Evolutionary conservation across 2,797 vertebrate species (phyloP).

Genomic region (Eospalax fontanierii): DNA sequence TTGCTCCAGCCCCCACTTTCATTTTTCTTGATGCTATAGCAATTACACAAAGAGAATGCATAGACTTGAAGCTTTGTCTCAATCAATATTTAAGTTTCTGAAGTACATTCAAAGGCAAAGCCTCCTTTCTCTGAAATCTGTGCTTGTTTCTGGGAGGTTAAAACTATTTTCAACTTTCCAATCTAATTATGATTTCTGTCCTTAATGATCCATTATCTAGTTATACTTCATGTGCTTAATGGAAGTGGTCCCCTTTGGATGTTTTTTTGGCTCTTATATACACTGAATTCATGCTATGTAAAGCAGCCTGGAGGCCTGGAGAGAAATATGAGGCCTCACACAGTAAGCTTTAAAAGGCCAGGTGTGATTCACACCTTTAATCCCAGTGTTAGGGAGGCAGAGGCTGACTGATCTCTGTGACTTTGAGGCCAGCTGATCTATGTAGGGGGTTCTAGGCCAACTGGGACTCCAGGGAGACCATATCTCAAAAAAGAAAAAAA

Average conservation of each 20-base stretch:
- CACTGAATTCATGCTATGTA: background rate
- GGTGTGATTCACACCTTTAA: no score
- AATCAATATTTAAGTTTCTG: background rate
- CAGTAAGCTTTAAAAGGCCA: background rate
- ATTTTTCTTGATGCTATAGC: conserved; percentile 16
- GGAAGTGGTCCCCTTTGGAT: background rate
- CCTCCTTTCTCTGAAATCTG: conserved; percentile 16
- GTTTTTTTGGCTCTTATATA: conserved; percentile 33
- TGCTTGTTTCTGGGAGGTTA: background rate
- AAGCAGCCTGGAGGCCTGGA: background rate
- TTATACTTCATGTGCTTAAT: conserved; percentile 12
- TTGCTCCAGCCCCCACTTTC: background rate
- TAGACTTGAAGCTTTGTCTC: conserved; percentile 36
- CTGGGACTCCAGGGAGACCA: no score
- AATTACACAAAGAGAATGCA: conserved; percentile 1
- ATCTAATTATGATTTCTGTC: conserved; percentile 9
- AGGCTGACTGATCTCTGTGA: no score
- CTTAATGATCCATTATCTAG: background rate
- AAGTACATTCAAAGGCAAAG: background rate
- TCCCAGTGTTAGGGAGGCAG: no score
- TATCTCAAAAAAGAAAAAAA: no score
- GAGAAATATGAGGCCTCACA: background rate
- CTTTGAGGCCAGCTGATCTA: no score
- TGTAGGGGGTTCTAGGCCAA: no score
- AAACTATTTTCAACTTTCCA: background rate